These are phyloP conservation scores for Drosophila lini DNA, from an alignment of 1,140 invertebrate species.

Conservation along the genomic window DNA sequence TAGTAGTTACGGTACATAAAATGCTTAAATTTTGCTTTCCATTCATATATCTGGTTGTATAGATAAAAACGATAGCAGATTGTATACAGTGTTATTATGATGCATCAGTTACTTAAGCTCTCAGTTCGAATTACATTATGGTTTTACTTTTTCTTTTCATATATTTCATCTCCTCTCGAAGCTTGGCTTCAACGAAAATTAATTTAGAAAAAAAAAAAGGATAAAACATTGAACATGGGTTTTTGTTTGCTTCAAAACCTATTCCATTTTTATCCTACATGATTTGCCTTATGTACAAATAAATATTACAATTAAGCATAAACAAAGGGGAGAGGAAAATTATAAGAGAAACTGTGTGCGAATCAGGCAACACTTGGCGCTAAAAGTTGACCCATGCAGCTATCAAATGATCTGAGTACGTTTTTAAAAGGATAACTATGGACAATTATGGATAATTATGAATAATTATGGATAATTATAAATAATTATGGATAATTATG, in stretches of 20 bases:
- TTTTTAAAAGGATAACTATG: conserved; percentile 33
- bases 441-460: conserved; percentile 31
- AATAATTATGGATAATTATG: conserved; percentile 26
- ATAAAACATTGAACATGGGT: conserved; percentile 32
- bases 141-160: conserved; percentile 1
- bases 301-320: conserved; percentile 45
- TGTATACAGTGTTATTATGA: conserved; percentile 53
- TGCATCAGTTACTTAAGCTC: conserved; percentile 70
- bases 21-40: conserved; percentile 22
- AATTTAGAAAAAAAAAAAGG: conserved; percentile 55
- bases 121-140: conserved; percentile 51
- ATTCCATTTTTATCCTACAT: conserved; percentile 35
- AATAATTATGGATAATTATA: conserved; percentile 30
- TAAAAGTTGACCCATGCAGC: conserved; percentile 17
- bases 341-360: conserved; percentile 16
- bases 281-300: conserved; percentile 30
- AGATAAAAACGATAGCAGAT: conserved; percentile 43
- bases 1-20: conserved; percentile 44
- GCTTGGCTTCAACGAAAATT: conserved; percentile 72
- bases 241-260: too few relatives aligned
- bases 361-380: conserved; percentile 43
- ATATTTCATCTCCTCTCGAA: conserved; percentile 32
- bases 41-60: conserved; percentile 16
- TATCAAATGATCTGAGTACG: conserved; percentile 18
- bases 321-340: conserved; percentile 19